Percentiles rank a stretch among this genome's conserved stretches.
Conservation (phyloP, 1,140 invertebrate species). For the Drosophila trapezifrons region DNA sequence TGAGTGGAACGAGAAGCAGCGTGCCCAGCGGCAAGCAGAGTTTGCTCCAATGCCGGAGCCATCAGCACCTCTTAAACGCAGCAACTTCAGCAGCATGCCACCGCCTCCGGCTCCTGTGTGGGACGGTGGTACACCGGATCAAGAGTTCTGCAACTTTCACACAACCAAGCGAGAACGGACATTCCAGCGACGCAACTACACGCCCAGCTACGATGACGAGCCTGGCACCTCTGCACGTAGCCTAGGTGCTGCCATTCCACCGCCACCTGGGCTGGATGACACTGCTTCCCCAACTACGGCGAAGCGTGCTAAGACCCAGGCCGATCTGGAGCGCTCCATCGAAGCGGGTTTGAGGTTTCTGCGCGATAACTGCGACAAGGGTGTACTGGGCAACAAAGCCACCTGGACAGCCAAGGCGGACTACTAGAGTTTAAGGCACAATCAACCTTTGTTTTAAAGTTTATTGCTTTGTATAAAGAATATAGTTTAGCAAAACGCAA, state of each 20-base stretch:
- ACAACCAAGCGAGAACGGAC: constrained; percentile 54
- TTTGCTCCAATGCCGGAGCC: constrained; percentile 87
- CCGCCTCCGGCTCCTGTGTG: constrained; percentile 21
- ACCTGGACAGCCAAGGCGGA: constrained; percentile 81
- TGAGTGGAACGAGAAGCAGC: constrained; percentile 91
- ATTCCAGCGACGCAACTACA: constrained; percentile 71
- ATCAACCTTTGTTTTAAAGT: constrained; percentile 20
- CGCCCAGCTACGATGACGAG: constrained; percentile 33
- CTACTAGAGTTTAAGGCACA: constrained; percentile 56
- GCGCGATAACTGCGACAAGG: constrained; percentile 86
- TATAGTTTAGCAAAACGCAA: constrained; percentile 52
- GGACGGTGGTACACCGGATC: not conserved
- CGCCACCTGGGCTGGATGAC: constrained; percentile 87
- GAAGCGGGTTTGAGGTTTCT: constrained; percentile 88
- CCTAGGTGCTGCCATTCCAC: constrained; percentile 86
- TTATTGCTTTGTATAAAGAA: constrained; percentile 63
- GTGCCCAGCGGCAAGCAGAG: constrained; percentile 87
- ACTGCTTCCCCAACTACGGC: constrained; percentile 83
- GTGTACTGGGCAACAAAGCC: constrained; percentile 81
- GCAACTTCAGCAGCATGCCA: constrained; percentile 77
- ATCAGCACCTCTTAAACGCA: constrained; percentile 38
- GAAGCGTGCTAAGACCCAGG: constrained; percentile 53
- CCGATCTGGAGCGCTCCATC: constrained; percentile 87
- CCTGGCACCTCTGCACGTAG: constrained; percentile 18
- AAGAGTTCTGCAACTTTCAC: constrained; percentile 63